Evolutionary conservation across 2,888 invertebrate genomes (phyloP).

Genomic region (Hermaeophaga mercurialis): DNA sequence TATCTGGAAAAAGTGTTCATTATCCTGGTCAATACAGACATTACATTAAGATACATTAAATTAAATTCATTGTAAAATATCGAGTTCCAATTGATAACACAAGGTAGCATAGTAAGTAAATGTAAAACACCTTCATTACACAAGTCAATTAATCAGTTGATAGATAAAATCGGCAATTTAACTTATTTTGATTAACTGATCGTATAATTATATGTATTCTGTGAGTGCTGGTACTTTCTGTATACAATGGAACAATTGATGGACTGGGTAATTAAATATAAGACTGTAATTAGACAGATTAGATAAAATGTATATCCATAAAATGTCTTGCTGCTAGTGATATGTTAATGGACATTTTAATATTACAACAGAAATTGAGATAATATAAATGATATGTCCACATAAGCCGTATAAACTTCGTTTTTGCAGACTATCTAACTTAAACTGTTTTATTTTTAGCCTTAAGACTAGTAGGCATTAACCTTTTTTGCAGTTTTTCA

Average conservation of each 20-base stretch:
- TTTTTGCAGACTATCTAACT: background rate
- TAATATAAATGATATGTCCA: background rate
- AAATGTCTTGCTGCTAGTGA: background rate
- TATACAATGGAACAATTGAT: slow-evolving; percentile 7
- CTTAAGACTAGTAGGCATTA: too few relatives aligned
- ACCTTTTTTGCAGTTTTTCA: too few relatives aligned
- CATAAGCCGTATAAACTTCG: background rate
- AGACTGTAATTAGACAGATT: background rate
- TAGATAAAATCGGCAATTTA: slow-evolving; percentile 8
- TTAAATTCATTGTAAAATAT: slow-evolving; percentile 1
- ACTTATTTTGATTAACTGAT: slow-evolving; percentile 15
- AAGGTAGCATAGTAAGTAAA: slow-evolving; percentile 5
- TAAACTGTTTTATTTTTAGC: background rate
- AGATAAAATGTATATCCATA: background rate
- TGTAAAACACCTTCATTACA: slow-evolving; percentile 16
- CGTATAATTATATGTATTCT: slow-evolving; percentile 14
- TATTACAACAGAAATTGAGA: background rate
- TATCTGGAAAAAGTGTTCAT: background rate
- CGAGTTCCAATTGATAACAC: background rate
- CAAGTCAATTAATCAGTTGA: slow-evolving; percentile 10
- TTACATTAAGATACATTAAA: background rate
- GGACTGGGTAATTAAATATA: background rate
- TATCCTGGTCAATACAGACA: background rate
- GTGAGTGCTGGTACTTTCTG: slow-evolving; percentile 7
- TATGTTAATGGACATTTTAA: background rate